Base-by-base conservation (phyloP, 2,888 invertebrate genomes). In the Branchipolynoe longqiensis region DNA sequence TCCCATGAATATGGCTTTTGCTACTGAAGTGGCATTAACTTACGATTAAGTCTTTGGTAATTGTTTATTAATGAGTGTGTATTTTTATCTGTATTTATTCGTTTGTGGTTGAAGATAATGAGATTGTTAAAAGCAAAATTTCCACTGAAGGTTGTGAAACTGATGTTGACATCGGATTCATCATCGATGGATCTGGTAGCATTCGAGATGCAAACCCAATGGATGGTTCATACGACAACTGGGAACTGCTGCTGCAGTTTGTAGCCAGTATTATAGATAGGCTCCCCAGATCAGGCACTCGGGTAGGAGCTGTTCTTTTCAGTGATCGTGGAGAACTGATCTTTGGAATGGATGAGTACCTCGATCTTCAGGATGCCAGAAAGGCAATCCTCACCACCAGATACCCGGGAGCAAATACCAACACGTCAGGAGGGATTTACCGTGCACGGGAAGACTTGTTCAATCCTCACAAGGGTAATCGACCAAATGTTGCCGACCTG, bases 371-470 rank as follows among this genome's bases (percentile, higher is more conserved):
- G 62, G 12, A 62, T 12, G 62, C 25, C 48, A n/a, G n/a, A n/a
- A n/a, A n/a, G 25, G 59, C 41, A 14, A 74, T 87, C 31, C n/a
- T 84, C 28, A 38, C 25, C 12, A 82, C 59, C 14, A 36, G 22
- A 3, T 87, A 86, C 59, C 33, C 84, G 18, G 86, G 84, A 54
- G 64, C 84, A 31, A 59, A 41, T 41, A 87, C 85, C 22, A 87
- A 87, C 82, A 87, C 87, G 1, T 28, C 82, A 0, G 84, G 82
- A 0, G 87, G 83, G n/a, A 58, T 87, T n/a, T 28, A 84, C 18
- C 31, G 40, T 33, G 86, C 83, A 59, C 8, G 58, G 6, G n/a
- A n/a, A 8, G 31, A 83, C 4, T 38, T 81, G 38, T 86, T 86
- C 56, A 82, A 62, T 33, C 3, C 8, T 6, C 22, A 1, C 2